Evolutionary conservation across 2,888 invertebrate species (phyloP).

Genomic region (Plemyria rubiginata): DNA sequence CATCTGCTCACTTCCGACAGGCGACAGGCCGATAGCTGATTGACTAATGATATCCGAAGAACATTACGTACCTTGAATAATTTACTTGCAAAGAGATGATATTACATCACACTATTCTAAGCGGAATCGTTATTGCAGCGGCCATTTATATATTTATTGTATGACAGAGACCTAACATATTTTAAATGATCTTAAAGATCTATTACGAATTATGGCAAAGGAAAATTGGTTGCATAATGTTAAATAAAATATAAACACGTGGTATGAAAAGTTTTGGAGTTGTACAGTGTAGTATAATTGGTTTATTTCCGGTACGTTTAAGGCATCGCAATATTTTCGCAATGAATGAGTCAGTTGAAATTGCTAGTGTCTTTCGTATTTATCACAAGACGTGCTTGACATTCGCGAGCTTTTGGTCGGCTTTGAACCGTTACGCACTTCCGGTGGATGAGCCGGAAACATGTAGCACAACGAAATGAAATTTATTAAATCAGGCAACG

Average conservation of each 20-base stretch:
- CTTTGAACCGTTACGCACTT: conserved; percentile 63
- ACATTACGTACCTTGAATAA: conserved; percentile 47
- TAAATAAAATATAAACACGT: neutral
- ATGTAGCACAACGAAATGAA: conserved; percentile 52
- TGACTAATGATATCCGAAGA: conserved; percentile 58
- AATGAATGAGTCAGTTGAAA: conserved; percentile 34
- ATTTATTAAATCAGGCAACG: too few species aligned
- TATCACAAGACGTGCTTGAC: conserved; percentile 43
- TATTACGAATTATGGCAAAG: too few species aligned
- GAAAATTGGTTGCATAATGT: neutral
- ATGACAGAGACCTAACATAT: too few species aligned
- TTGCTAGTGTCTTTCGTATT: conserved; percentile 42
- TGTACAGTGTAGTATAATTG: conserved; percentile 9
- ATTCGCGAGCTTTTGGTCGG: conserved; percentile 60
- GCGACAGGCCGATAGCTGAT: conserved; percentile 48
- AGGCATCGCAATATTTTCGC: conserved; percentile 32
- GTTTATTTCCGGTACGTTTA: conserved; percentile 30
- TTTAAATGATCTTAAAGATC: too few species aligned
- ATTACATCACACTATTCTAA: conserved; percentile 17
- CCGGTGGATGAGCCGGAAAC: conserved; percentile 80
- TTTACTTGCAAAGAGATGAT: conserved; percentile 30
- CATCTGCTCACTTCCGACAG: conserved; percentile 59
- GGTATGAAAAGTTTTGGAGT: neutral
- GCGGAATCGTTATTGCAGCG: too few species aligned
- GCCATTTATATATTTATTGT: too few species aligned